These are phyloP conservation scores for Paedocypris micromegethes DNA, from an alignment of 2,797 vertebrate species.

Conservation along the genomic window DNA sequence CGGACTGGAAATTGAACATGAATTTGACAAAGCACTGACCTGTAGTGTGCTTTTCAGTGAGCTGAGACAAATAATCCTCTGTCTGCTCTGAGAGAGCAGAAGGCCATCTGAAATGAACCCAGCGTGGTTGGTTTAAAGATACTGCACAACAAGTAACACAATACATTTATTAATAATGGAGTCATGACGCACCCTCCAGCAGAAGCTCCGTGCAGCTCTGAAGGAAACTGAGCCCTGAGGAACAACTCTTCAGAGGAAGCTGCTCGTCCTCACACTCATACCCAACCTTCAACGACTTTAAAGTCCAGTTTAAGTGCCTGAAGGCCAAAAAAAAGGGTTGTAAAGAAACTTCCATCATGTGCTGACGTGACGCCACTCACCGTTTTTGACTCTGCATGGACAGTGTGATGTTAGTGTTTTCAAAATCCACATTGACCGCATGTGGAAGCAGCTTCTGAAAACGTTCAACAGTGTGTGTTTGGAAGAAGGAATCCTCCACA, in stretches of 20 bases:
- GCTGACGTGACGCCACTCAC: conserved; percentile 58
- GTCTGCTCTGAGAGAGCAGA: conserved; percentile 92
- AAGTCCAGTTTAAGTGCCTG: conserved; percentile 93
- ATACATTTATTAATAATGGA: neutral
- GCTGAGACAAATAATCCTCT: conserved; percentile 91
- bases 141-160: too few relatives aligned
- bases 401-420: conserved; percentile 84
- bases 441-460: conserved; percentile 74
- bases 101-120: conserved; percentile 76
- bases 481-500: conserved; percentile 51
- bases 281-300: conserved; percentile 83
- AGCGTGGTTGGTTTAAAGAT: neutral
- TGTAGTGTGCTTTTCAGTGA: conserved; percentile 80
- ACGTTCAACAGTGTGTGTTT: conserved; percentile 58
- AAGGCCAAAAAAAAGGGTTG: conserved; percentile 10
- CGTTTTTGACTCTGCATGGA: conserved; percentile 97
- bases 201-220: conserved; percentile 85
- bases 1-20: neutral
- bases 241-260: conserved; percentile 81
- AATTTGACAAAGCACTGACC: conserved; percentile 57
- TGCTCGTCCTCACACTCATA: conserved; percentile 81
- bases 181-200: conserved; percentile 74
- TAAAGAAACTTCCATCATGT: neutral
- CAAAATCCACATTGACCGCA: conserved; percentile 82
- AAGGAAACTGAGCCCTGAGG: conserved; percentile 80